Conservation (phyloP, 2,888 invertebrate genomes). For the Neoitamus cyanurus region DNA sequence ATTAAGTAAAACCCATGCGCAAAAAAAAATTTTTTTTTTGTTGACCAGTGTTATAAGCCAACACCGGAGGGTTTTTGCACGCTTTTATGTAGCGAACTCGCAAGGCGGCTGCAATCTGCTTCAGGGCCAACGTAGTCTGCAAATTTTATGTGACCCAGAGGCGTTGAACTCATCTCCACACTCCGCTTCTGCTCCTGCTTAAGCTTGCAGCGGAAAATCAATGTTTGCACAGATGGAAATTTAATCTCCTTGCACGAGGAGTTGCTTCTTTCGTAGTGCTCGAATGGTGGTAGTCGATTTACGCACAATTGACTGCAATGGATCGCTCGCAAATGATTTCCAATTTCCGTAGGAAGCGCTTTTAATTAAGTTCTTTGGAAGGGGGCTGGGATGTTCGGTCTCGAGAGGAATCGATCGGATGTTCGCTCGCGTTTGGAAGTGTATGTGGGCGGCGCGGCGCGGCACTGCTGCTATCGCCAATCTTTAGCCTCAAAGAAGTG, state of each 20-base stretch:
- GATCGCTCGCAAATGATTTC: conserved; percentile 6
- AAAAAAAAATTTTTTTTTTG: too few species aligned
- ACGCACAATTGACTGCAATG: conserved; percentile 24
- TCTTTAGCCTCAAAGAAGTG: neutral
- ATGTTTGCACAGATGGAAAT: conserved; percentile 7
- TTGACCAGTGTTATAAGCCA: too few species aligned
- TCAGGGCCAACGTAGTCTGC: neutral
- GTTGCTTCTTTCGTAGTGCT: neutral
- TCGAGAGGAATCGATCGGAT: neutral
- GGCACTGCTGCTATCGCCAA: neutral
- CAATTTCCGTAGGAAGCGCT: conserved; percentile 28
- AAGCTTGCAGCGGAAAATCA: conserved; percentile 5
- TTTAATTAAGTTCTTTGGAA: conserved; percentile 21
- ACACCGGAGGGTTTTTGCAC: neutral
- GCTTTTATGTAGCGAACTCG: neutral
- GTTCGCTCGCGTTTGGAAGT: neutral
- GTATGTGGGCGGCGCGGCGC: too few species aligned
- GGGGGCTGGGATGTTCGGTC: neutral
- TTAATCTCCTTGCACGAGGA: neutral
- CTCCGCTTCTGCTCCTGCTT: neutral
- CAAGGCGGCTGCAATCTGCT: neutral
- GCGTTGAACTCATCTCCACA: neutral
- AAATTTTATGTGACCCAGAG: neutral
- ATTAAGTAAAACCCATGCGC: too few species aligned
- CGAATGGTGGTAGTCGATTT: neutral